Evolutionary conservation across 2,888 invertebrate genomes (phyloP).

Genomic region (Agrenia bidenticulata): DNA sequence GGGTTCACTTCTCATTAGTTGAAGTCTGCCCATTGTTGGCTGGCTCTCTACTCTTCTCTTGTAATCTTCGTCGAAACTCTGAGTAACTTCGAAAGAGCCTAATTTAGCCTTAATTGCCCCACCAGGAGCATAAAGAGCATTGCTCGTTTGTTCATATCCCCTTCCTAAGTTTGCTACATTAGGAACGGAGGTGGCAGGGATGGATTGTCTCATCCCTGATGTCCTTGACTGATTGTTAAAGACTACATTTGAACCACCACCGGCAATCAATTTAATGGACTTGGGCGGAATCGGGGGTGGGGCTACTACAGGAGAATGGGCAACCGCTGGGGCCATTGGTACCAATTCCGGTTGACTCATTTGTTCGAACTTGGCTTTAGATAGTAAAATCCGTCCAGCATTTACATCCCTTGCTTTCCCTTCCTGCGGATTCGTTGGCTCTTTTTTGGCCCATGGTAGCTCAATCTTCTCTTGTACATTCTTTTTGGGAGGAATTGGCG

Average conservation of each 20-base stretch:
- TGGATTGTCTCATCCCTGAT: not conserved
- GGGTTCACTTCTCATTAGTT: conserved; percentile 10
- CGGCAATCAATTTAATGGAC: conserved; percentile 5
- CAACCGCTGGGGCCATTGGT: conserved; percentile 9
- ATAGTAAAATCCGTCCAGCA: conserved; percentile 36
- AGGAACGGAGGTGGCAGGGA: conserved; percentile 15
- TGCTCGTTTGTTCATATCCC: not conserved
- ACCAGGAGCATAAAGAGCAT: not conserved
- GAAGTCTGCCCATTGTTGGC: not conserved
- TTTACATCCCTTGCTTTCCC: conserved; percentile 15
- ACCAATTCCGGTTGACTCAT: conserved; percentile 9
- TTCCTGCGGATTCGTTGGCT: not conserved
- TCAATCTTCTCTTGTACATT: conserved; percentile 37
- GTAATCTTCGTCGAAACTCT: conserved; percentile 46
- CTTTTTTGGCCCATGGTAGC: conserved; percentile 45
- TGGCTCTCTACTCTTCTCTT: conserved; percentile 35
- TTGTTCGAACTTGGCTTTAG: conserved; percentile 47
- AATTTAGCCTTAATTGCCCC: conserved; percentile 25
- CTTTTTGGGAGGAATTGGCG: conserved; percentile 19
- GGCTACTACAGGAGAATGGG: not conserved
- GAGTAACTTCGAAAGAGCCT: conserved; percentile 37
- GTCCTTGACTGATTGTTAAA: conserved; percentile 10
- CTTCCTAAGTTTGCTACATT: not conserved
- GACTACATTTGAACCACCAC: not conserved
- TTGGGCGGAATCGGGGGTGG: conserved; percentile 21